phyloP scores from a whole-genome alignment of 1,140 invertebrate genomes.

The Sminthurinus signatus region DNA sequence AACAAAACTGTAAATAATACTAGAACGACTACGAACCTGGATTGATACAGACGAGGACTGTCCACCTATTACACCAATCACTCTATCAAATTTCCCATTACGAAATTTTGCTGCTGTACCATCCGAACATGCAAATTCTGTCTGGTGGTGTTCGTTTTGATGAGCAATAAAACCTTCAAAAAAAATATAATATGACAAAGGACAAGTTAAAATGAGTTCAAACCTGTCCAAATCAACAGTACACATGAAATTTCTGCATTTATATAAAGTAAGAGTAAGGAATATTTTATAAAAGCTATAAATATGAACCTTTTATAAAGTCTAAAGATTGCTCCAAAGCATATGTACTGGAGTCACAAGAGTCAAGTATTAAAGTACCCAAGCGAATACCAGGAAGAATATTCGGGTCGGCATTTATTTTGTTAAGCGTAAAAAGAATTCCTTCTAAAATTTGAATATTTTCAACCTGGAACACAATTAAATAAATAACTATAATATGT shows the following conservation, averaged over 20 bases:
- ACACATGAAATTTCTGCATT: too few relatives aligned
- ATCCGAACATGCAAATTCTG: slow-evolving; percentile 50
- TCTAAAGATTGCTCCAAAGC: slow-evolving; percentile 52
- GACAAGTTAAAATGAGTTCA: too few relatives aligned
- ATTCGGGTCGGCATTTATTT: slow-evolving; percentile 50
- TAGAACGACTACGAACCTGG: slow-evolving; percentile 45
- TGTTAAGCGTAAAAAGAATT: slow-evolving; percentile 51
- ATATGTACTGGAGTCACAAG: slow-evolving; percentile 50
- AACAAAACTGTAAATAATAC: background rate
- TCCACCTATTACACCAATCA: slow-evolving; percentile 53
- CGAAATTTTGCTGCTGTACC: slow-evolving; percentile 48
- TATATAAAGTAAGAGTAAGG: too few relatives aligned
- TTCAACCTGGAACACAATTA: slow-evolving; percentile 44
- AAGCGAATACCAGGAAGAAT: slow-evolving; percentile 52
- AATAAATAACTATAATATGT: too few relatives aligned
- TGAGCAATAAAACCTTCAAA: slow-evolving; percentile 51
- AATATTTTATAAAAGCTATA: too few relatives aligned
- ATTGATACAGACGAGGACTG: slow-evolving; percentile 55
- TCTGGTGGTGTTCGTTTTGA: slow-evolving; percentile 47
- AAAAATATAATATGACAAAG: background rate
- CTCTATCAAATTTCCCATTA: slow-evolving; percentile 48
- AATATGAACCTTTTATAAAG: slow-evolving; percentile 53
- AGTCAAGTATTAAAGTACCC: slow-evolving; percentile 52
- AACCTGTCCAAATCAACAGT: too few relatives aligned
- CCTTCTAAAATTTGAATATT: slow-evolving; percentile 55